Conservation (phyloP, 2,113 vertebrate species). For the Elephas maximus region DNA sequence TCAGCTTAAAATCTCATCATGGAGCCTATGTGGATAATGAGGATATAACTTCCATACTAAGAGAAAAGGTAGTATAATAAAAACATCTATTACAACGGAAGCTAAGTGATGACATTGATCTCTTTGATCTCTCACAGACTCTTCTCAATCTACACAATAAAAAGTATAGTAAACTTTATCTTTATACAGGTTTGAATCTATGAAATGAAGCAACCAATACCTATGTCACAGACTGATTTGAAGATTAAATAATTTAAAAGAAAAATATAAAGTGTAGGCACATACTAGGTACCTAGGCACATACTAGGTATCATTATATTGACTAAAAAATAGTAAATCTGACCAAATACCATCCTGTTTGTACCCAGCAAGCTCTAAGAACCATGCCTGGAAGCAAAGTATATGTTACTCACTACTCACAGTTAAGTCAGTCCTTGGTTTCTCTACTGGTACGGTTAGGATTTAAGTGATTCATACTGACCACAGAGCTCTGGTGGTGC, state of each 20-base stretch:
- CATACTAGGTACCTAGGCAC: not conserved
- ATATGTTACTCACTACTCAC: not conserved
- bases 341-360: not conserved
- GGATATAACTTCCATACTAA: not conserved
- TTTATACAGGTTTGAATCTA: not conserved
- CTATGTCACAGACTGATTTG: not conserved
- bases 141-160: not conserved
- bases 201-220: not conserved
- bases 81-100: not conserved
- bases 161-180: not conserved
- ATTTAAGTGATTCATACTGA: not conserved
- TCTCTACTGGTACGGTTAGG: not conserved
- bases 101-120: not conserved
- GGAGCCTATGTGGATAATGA: not conserved
- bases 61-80: not conserved
- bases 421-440: not conserved
- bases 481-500: too few species aligned
- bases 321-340: slow-evolving; percentile 13
- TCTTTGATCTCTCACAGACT: not conserved
- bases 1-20: not conserved
- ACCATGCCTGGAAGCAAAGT: not conserved
- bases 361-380: not conserved
- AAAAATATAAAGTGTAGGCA: not conserved
- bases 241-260: slow-evolving; percentile 1
- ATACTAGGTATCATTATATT: not conserved